phyloP scores from a whole-genome alignment of 2,797 vertebrate genomes.

The Aldrovandia affinis region DNA sequence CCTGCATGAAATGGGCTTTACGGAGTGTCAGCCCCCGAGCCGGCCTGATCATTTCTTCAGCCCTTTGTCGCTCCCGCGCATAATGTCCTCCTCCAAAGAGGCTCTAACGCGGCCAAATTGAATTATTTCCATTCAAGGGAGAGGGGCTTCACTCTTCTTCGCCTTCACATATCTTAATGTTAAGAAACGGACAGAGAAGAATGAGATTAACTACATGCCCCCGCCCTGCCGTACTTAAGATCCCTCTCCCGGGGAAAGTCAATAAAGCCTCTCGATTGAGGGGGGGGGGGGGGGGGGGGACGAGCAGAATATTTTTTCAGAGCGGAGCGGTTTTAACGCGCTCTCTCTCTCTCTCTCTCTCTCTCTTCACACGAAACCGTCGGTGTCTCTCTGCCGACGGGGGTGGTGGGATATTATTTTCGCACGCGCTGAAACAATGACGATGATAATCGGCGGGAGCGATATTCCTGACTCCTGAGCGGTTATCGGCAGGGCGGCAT shows the following conservation, averaged over 20 bases:
- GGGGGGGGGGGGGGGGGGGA: constrained; percentile 21
- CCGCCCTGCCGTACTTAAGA: constrained; percentile 77
- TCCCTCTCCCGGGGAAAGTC: constrained; percentile 70
- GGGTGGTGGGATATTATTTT: constrained; percentile 48
- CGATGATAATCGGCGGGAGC: constrained; percentile 74
- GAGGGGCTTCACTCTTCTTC: constrained; percentile 77
- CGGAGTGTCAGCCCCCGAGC: constrained; percentile 76
- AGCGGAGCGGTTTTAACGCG: constrained; percentile 2
- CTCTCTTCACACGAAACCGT: constrained; percentile 35
- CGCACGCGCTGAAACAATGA: constrained; percentile 73
- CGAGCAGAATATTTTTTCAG: background rate
- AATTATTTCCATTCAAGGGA: constrained; percentile 76
- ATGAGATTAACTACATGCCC: constrained; percentile 77
- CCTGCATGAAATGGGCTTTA: constrained; percentile 78
- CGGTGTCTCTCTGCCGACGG: constrained; percentile 68
- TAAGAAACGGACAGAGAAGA: constrained; percentile 79
- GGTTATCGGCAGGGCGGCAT: constrained; percentile 89
- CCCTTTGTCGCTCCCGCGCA: constrained; percentile 73
- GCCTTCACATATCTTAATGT: constrained; percentile 80
- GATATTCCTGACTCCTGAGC: constrained; percentile 83
- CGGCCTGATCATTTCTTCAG: constrained; percentile 73
- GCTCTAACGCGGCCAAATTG: constrained; percentile 74
- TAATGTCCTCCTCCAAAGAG: constrained; percentile 74
- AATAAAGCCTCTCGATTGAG: constrained; percentile 66
- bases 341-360: no score